phyloP scores from a whole-genome alignment of 2,797 vertebrate species.

The Phalloptychus januarius region DNA sequence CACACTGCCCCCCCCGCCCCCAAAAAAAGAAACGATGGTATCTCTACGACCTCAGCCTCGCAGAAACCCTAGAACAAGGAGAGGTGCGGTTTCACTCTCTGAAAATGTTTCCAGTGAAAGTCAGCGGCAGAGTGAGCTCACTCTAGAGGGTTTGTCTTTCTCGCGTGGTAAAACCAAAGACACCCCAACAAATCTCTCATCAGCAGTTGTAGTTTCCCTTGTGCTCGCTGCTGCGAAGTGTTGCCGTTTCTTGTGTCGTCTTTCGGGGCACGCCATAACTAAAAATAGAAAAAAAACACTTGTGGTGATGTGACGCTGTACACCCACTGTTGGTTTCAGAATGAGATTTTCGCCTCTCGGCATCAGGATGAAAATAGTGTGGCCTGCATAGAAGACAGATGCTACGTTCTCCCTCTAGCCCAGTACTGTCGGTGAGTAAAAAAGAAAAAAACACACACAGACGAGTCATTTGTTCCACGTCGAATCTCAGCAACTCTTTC shows the following conservation, averaged over 20 bases:
- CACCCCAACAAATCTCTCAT: conserved; percentile 10
- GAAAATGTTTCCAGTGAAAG: conserved; percentile 18
- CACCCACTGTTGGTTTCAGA: conserved; percentile 83
- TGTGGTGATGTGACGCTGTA: conserved; percentile 57
- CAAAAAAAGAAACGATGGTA: conserved; percentile 40
- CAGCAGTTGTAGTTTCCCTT: conserved; percentile 16
- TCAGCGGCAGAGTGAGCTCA: background rate
- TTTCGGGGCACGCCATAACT: background rate
- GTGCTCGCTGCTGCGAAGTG: conserved; percentile 10
- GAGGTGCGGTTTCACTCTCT: conserved; percentile 7
- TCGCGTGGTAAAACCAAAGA: conserved; percentile 5
- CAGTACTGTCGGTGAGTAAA: conserved; percentile 97
- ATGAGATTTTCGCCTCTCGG: conserved; percentile 98
- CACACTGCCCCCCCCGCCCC: too few relatives aligned
- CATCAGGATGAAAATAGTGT: conserved; percentile 99
- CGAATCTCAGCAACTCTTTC: background rate
- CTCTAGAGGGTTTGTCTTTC: background rate
- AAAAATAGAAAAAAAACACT: conserved; percentile 10
- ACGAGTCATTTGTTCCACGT: background rate
- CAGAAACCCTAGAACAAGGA: conserved; percentile 16
- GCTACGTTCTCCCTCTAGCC: conserved; percentile 97
- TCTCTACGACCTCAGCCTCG: conserved; percentile 23
- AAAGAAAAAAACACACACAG: background rate
- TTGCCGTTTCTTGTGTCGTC: conserved; percentile 30
- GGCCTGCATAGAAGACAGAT: conserved; percentile 98